Base-by-base conservation (phyloP, 92 coral and sea anemone genomes). In the Phenganax subtilis region DNA sequence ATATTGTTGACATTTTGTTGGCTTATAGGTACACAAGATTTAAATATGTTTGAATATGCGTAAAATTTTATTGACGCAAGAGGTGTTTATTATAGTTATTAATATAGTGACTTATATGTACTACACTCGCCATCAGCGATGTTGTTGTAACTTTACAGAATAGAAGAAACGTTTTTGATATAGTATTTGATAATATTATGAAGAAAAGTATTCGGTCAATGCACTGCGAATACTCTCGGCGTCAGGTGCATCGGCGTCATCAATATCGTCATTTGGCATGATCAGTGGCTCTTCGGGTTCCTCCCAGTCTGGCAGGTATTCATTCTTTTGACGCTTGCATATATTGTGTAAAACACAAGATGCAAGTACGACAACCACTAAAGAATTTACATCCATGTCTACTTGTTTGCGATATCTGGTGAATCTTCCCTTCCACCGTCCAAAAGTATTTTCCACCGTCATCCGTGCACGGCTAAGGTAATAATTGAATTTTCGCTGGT, bases 361-460 rank as follows among this genome's bases (percentile, higher is more conserved):
- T 14, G 72, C 27, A 54, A 60, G 71, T n/a, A 78, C 69, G 11
- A 85, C 75, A 44, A 51, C 16, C 30, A 75, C 75, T 10, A 88
- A 73, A 70, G 37, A 58, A 44, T 62, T 7, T 20, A 82, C 84
- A 11, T 69, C 53, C 86, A 86, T 86, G 56, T 86, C 89, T 11
- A 82, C 83, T 37, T 78, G 75, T 76, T 86, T 82, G 8, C 54
- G 29, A 67, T 82, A 82, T 51, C 86, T 76, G 25, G 68, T 8
- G 62, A 86, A 86, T 27, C 83, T 82, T 0, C 89, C 86, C 44
- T 82, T 82, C 89, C 89, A 86, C 62, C 82, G 77, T 25, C 88
- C 88, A 81, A 81, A 85, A 6, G 90, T 88, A 77, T 88, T 75
- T 84, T 79, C 87, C 3, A 87, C 85, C 14, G 87, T 87, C 81